Conservation (phyloP, 2,113 vertebrate species). For the Gobio gobio region DNA sequence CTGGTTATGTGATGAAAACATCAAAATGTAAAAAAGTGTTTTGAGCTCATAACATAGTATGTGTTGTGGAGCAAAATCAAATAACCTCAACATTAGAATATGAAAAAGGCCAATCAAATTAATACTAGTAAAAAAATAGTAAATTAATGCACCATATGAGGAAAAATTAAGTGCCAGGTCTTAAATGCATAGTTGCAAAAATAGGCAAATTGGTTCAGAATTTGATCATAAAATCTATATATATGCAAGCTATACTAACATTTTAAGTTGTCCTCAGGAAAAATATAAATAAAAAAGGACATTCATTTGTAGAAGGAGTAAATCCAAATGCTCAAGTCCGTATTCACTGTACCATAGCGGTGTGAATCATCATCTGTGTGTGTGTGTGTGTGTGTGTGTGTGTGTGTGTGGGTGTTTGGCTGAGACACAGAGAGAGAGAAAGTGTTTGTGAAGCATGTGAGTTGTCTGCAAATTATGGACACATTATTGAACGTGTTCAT, state of each 20-base stretch:
- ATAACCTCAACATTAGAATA: too few relatives aligned
- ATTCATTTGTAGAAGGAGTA: not conserved
- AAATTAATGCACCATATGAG: not conserved
- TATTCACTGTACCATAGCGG: conserved; percentile 5
- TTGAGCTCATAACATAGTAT: not conserved
- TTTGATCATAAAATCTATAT: not conserved
- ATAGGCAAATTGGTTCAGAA: not conserved
- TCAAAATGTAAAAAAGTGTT: not conserved
- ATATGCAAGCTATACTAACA: not conserved
- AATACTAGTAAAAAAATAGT: not conserved
- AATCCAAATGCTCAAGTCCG: not conserved
- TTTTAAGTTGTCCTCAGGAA: not conserved
- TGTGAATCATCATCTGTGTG: conserved; percentile 25
- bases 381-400: conserved; percentile 17
- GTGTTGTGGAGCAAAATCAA: not conserved
- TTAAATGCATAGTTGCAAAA: not conserved
- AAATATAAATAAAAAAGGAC: not conserved
- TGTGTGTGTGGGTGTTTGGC: not conserved
- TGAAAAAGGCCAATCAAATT: not conserved
- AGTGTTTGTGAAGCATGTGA: not conserved
- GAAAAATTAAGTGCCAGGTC: not conserved
- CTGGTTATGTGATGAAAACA: not conserved
- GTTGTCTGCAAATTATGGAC: not conserved
- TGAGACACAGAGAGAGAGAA: not conserved
- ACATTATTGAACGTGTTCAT: conserved; percentile 1